Evolutionary conservation across 1,140 invertebrate genomes (phyloP).

Genomic region (Diabrotica undecimpunctata): DNA sequence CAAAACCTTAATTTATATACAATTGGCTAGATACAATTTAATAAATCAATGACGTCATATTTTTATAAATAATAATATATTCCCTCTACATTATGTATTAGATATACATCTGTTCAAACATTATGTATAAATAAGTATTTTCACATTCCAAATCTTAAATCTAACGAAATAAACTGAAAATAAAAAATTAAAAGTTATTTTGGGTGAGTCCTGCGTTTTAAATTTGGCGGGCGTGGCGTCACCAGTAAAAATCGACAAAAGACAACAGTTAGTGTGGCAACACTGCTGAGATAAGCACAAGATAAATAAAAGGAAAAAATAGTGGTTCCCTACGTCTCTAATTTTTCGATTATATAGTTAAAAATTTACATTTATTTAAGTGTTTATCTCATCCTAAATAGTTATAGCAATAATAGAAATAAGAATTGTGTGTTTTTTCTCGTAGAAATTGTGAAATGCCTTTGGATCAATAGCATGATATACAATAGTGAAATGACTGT

Average conservation of each 20-base stretch:
- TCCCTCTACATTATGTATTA: neutral
- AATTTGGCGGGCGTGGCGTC: slow-evolving; percentile 10
- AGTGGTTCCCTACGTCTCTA: slow-evolving; percentile 16
- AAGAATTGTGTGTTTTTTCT: neutral
- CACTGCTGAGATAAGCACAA: slow-evolving; percentile 9
- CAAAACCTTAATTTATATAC: no score
- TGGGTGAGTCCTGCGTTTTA: neutral
- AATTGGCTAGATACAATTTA: no score
- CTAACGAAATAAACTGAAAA: no score
- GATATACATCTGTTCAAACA: neutral
- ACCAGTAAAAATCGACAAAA: slow-evolving; percentile 5
- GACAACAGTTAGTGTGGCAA: slow-evolving; percentile 7
- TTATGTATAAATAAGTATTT: neutral
- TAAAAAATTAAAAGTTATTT: no score
- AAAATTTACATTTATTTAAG: slow-evolving; percentile 8
- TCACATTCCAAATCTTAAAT: no score
- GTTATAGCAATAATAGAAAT: slow-evolving; percentile 1
- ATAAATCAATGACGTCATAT: neutral
- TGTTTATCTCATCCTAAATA: slow-evolving; percentile 7
- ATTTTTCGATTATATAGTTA: slow-evolving; percentile 1
- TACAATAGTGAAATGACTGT: slow-evolving; percentile 18
- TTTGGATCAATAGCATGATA: slow-evolving; percentile 17
- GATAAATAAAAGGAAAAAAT: slow-evolving; percentile 17
- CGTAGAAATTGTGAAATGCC: neutral
- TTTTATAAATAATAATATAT: neutral